A percentile compares a stretch with the other conserved stretches of the same genome.
Conservation (phyloP, 2,888 invertebrate genomes). For the Bellardia bayeri region DNA sequence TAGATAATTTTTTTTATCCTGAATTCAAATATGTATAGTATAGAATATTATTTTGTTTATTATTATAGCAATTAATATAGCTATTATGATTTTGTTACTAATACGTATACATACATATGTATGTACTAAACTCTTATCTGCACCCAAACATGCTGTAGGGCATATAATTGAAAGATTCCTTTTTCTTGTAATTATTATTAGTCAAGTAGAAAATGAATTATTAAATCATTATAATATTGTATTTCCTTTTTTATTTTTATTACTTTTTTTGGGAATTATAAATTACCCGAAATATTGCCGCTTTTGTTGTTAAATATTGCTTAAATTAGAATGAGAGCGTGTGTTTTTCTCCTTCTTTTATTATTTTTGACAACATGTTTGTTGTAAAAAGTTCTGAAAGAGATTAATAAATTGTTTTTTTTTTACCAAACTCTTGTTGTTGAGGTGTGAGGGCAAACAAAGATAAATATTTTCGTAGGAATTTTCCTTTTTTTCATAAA, state of each 20-base stretch:
- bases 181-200: neutral
- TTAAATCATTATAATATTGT: neutral
- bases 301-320: conserved; percentile 8
- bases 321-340: neutral
- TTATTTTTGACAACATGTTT: conserved; percentile 8
- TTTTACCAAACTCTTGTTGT: neutral
- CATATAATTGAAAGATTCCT: neutral
- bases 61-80: no score
- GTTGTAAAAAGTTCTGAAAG: neutral
- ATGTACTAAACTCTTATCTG: neutral
- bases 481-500: neutral
- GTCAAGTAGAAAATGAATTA: conserved; percentile 9
- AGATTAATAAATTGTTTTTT: neutral
- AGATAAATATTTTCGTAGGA: conserved; percentile 9
- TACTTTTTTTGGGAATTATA: conserved; percentile 31
- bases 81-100: no score
- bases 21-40: no score
- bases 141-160: neutral
- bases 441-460: neutral
- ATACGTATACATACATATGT: no score
- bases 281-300: neutral
- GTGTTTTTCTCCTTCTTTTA: neutral
- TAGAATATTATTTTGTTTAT: no score
- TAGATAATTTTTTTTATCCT: no score
- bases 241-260: neutral